Percentiles rank a stretch among this genome's conserved stretches.
These are phyloP conservation scores for Hylia prasina DNA, from an alignment of 2,113 vertebrate genomes.

Conservation along the genomic window DNA sequence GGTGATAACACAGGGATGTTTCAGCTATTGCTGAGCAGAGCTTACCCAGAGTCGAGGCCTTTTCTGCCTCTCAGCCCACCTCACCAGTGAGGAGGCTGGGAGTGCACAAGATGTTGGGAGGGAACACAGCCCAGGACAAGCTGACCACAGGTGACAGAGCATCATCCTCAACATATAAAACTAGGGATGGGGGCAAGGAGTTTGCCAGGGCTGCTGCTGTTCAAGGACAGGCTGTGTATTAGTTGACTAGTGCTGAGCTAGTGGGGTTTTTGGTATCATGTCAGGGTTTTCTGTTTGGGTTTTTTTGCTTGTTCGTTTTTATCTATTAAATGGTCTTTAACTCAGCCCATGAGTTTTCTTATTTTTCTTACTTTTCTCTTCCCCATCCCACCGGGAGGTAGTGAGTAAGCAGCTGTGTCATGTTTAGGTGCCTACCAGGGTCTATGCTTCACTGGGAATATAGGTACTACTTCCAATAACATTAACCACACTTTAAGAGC, in stretches of 20 bases:
- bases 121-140: background rate
- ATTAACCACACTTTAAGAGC: background rate
- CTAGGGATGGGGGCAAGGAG: accelerated
- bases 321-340: background rate
- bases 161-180: background rate
- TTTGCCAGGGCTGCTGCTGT: background rate
- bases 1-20: background rate
- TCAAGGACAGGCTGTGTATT: background rate
- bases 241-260: background rate
- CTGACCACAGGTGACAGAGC: accelerated
- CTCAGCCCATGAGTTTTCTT: background rate
- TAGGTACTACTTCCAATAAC: accelerated
- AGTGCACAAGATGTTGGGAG: background rate
- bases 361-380: background rate
- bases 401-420: background rate
- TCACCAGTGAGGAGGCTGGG: background rate
- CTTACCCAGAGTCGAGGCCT: background rate
- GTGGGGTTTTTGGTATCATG: background rate
- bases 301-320: background rate
- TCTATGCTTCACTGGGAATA: background rate
- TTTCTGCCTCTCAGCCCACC: background rate
- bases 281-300: accelerated
- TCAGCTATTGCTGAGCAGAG: accelerated
- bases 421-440: background rate
- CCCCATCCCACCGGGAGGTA: accelerated